A percentile compares a stretch with the other conserved stretches of the same genome.
Conservation (phyloP, 2,797 vertebrate genomes). For the Darevskia mixta region DNA sequence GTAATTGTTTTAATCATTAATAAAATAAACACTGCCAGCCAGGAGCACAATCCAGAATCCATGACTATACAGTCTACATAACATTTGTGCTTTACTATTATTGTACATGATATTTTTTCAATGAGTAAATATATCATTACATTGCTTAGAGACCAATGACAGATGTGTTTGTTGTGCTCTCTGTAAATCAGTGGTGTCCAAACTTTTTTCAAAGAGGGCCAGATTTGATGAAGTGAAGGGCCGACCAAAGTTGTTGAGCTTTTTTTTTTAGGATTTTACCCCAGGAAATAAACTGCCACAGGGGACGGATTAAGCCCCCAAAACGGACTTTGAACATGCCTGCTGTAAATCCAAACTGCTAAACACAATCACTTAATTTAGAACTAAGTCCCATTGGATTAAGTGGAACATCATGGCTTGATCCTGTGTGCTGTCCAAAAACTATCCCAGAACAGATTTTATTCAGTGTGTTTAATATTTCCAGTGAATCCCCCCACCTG, state of each 20-base stretch:
- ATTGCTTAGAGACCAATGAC: background rate
- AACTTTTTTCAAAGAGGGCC: too few relatives aligned
- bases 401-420: background rate
- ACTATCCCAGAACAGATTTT: background rate
- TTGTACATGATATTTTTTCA: too few relatives aligned
- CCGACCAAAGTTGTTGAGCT: too few relatives aligned
- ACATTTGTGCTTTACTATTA: background rate
- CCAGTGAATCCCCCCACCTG: background rate
- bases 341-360: background rate
- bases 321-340: too few relatives aligned
- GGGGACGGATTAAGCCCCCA: too few relatives aligned
- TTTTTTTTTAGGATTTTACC: too few relatives aligned
- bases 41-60: background rate
- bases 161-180: background rate
- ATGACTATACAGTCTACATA: background rate
- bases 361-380: background rate
- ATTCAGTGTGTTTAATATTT: background rate
- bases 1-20: background rate
- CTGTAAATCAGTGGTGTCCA: background rate
- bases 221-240: too few relatives aligned
- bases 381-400: background rate
- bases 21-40: background rate
- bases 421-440: background rate
- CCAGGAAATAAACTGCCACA: too few relatives aligned
- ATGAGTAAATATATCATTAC: too few relatives aligned